These are phyloP conservation scores for Ptyas mucosa DNA, from an alignment of 2,113 vertebrate species.

Conservation along the genomic window DNA sequence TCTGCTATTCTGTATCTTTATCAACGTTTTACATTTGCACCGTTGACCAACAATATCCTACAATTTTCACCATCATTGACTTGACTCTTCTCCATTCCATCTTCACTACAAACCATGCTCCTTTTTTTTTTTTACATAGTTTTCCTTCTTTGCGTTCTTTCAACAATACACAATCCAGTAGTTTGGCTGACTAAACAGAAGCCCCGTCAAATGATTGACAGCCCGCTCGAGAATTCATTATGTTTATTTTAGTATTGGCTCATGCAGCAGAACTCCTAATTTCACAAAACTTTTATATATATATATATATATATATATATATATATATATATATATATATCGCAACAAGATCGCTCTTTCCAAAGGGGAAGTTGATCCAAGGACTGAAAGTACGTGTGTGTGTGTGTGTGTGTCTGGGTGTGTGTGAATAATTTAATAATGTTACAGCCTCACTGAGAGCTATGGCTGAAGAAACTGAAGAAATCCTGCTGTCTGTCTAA, in stretches of 20 bases:
- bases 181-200: slow-evolving; percentile 23
- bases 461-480: neutral
- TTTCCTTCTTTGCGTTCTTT: neutral
- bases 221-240: slow-evolving; percentile 12
- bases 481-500: neutral
- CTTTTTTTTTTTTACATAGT: neutral
- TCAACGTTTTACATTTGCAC: too few relatives aligned
- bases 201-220: slow-evolving; percentile 20
- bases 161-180: slow-evolving; percentile 7
- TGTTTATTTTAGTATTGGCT: slow-evolving; percentile 27
- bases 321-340: neutral
- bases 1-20: too few relatives aligned
- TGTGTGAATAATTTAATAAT: neutral
- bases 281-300: slow-evolving; percentile 20
- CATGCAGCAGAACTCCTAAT: slow-evolving; percentile 23
- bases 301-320: too few relatives aligned
- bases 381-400: neutral
- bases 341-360: slow-evolving; percentile 10
- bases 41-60: too few relatives aligned
- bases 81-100: neutral
- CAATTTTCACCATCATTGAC: neutral
- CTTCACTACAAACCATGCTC: neutral
- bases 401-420: too few relatives aligned
- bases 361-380: slow-evolving; percentile 28
- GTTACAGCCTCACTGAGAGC: neutral